Conservation (phyloP, 2,797 vertebrate genomes). For the Enteromius afrohamiltoni region DNA sequence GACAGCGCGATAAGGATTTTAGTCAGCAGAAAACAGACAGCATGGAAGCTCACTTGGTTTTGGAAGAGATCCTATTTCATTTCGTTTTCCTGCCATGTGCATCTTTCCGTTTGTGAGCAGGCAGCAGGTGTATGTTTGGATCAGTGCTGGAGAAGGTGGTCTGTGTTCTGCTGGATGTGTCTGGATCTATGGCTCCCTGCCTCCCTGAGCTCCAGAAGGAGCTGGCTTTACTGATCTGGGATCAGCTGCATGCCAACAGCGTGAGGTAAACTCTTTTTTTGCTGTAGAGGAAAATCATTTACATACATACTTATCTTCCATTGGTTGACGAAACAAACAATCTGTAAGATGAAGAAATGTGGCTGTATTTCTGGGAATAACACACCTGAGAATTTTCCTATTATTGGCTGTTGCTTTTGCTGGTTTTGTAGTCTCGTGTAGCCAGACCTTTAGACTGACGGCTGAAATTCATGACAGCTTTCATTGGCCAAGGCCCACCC, state of each 20-base stretch:
- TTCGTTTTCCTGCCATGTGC: background rate
- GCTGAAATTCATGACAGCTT: too few relatives aligned
- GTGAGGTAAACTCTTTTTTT: conserved; percentile 47
- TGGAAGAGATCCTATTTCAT: background rate
- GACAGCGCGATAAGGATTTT: background rate
- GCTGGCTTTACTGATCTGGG: conserved; percentile 81
- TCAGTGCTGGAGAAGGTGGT: conserved; percentile 78
- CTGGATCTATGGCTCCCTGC: conserved; percentile 79
- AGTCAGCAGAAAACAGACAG: background rate
- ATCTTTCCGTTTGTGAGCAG: conserved; percentile 62
- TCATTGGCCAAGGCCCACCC: too few relatives aligned
- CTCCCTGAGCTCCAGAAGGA: conserved; percentile 72
- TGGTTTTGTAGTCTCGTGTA: too few relatives aligned
- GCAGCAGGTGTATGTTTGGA: conserved; percentile 81
- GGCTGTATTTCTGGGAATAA: background rate
- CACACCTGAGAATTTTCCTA: background rate
- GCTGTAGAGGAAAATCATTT: background rate
- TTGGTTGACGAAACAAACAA: background rate
- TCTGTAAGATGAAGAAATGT: background rate
- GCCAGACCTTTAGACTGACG: too few relatives aligned
- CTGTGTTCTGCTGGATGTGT: conserved; percentile 82
- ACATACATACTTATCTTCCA: background rate
- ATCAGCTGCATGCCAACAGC: conserved; percentile 75
- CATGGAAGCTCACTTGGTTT: background rate
- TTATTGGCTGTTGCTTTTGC: background rate